phyloP scores from a whole-genome alignment of 2,888 invertebrate genomes.

The Plemyria rubiginata region DNA sequence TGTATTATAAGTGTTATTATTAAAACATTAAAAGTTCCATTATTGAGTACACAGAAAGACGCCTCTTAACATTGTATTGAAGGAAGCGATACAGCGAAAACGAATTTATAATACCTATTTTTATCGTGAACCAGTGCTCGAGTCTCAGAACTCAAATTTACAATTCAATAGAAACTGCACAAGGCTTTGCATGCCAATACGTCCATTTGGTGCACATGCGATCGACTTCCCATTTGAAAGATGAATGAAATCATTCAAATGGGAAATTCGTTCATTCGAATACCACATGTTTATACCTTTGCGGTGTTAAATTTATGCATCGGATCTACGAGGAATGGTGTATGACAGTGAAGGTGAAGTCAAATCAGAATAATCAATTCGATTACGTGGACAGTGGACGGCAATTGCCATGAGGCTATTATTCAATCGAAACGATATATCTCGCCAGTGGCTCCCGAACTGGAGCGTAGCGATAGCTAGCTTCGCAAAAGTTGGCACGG shows the following conservation, averaged over 20 bases:
- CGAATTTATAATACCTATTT: conserved; percentile 58
- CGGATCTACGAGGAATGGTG: conserved; percentile 33
- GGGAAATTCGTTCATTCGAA: conserved; percentile 62
- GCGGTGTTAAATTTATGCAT: conserved; percentile 30
- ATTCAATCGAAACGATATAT: conserved; percentile 82
- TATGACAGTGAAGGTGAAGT: conserved; percentile 36
- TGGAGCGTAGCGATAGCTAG: conserved; percentile 81
- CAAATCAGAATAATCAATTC: conserved; percentile 66
- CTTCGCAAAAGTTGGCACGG: conserved; percentile 83
- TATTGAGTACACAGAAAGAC: conserved; percentile 7
- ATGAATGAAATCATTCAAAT: conserved; percentile 80
- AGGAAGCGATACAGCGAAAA: conserved; percentile 43
- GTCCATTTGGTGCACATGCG: conserved; percentile 79
- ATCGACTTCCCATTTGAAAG: conserved; percentile 78
- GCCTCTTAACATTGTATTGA: conserved; percentile 10
- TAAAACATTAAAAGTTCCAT: not conserved
- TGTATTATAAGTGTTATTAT: too few species aligned
- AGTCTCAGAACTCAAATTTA: conserved; percentile 78
- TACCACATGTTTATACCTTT: conserved; percentile 42
- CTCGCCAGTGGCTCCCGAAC: conserved; percentile 70
- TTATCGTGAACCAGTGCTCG: conserved; percentile 65
- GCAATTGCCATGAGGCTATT: conserved; percentile 79
- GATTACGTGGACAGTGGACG: conserved; percentile 60
- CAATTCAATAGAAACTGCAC: conserved; percentile 82
- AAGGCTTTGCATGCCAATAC: conserved; percentile 83